Evolutionary conservation across 2,888 invertebrate genomes (phyloP).

Genomic region (Nomada lathburiana): DNA sequence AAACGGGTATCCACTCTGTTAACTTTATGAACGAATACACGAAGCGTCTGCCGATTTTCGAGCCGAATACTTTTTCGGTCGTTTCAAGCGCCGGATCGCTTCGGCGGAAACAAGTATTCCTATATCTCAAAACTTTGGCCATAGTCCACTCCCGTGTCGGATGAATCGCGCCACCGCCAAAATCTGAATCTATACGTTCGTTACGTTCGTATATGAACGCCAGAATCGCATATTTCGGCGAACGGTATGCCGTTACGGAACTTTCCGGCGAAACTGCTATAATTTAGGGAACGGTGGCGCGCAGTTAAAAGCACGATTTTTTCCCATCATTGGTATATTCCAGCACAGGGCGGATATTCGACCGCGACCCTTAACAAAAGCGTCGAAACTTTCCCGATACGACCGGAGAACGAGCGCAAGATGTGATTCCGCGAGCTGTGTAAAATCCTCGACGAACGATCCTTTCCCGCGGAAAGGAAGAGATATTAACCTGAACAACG

Average conservation of each 20-base stretch:
- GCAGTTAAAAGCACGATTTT: constrained; percentile 62
- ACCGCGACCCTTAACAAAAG: constrained; percentile 9
- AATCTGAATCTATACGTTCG: constrained; percentile 36
- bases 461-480: too few relatives aligned
- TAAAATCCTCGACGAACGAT: not conserved
- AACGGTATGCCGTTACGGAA: constrained; percentile 55
- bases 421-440: not conserved
- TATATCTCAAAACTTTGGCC: constrained; percentile 79
- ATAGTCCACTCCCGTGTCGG: constrained; percentile 67
- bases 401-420: not conserved
- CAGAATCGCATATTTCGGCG: constrained; percentile 44
- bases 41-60: not conserved
- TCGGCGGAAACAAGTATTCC: constrained; percentile 78
- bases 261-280: constrained; percentile 68
- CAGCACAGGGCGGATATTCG: constrained; percentile 19
- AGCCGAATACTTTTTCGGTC: not conserved
- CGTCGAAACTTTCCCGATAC: not conserved
- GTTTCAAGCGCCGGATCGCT: constrained; percentile 50
- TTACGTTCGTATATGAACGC: constrained; percentile 53
- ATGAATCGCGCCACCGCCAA: constrained; percentile 44
- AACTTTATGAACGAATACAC: not conserved
- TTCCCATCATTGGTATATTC: constrained; percentile 41
- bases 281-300: constrained; percentile 59
- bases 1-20: not conserved
- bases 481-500: not conserved